Conservation (phyloP, 2,888 invertebrate genomes). For the Sceliomorpha sp. region DNA sequence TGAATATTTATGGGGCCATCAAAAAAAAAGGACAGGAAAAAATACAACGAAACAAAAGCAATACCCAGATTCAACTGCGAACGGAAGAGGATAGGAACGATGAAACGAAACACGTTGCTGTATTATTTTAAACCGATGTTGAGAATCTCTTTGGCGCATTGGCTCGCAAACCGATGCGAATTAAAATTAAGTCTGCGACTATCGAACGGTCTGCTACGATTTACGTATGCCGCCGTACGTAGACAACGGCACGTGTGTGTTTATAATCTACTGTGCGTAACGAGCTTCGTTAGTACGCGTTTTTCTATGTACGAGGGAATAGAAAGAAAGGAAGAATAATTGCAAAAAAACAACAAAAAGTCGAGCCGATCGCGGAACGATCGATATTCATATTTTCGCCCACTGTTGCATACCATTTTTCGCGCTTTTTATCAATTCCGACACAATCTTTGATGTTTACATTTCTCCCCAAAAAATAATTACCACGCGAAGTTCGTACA, state of each 20-base stretch:
- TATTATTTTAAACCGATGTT: constrained; percentile 3
- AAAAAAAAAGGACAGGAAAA: neutral
- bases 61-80: constrained; percentile 5
- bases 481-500: too few species aligned
- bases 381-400: neutral
- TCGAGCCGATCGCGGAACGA: too few species aligned
- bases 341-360: too few species aligned
- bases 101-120: constrained; percentile 2
- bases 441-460: neutral
- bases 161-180: neutral
- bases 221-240: too few species aligned
- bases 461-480: too few species aligned
- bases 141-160: neutral
- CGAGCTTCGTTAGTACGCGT: too few species aligned
- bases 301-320: too few species aligned
- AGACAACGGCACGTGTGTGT: too few species aligned
- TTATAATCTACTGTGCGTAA: too few species aligned
- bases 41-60: too few species aligned
- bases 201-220: neutral
- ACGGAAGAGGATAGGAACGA: neutral
- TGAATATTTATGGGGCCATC: constrained; percentile 52
- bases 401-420: neutral
- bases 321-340: too few species aligned
- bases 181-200: constrained; percentile 7
- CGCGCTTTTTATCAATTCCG: neutral